Evolutionary conservation across 2,113 vertebrate species (phyloP).

Genomic region (Hippocampus mohnikei): DNA sequence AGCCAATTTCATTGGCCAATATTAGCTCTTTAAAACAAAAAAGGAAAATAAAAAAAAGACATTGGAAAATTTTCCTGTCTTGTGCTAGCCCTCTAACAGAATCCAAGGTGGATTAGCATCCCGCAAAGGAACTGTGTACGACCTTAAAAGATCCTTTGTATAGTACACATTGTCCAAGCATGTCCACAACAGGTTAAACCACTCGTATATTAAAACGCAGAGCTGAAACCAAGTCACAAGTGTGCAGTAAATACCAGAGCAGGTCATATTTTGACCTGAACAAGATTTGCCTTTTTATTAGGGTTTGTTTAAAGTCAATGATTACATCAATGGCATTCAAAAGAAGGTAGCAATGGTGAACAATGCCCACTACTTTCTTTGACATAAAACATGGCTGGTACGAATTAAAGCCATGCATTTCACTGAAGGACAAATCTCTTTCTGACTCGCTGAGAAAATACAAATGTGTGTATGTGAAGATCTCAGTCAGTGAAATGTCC

Average conservation of each 20-base stretch:
- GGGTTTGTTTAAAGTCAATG: slow-evolving; percentile 63
- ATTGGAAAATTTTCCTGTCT: too few relatives aligned
- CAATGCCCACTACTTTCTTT: slow-evolving; percentile 22
- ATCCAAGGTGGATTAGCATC: background rate
- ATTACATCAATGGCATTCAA: slow-evolving; percentile 55
- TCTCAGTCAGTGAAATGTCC: background rate
- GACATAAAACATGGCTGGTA: background rate
- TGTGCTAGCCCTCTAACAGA: background rate
- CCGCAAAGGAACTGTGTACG: background rate
- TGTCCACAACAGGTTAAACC: slow-evolving; percentile 42
- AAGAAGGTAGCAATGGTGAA: slow-evolving; percentile 30
- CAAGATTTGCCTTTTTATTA: slow-evolving; percentile 49
- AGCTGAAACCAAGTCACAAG: slow-evolving; percentile 59
- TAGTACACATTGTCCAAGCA: background rate
- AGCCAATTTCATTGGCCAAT: background rate
- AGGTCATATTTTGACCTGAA: slow-evolving; percentile 52
- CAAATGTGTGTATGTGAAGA: background rate
- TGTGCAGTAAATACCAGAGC: slow-evolving; percentile 67
- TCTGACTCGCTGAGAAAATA: background rate
- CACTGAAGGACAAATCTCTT: background rate
- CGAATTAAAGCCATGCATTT: background rate
- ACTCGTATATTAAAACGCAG: slow-evolving; percentile 41
- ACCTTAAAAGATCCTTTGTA: background rate
- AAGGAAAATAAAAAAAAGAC: too few relatives aligned
- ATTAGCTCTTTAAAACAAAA: too few relatives aligned